Evolutionary conservation across 1,140 invertebrate genomes (phyloP).

Genomic region (Onthophagus taurus): DNA sequence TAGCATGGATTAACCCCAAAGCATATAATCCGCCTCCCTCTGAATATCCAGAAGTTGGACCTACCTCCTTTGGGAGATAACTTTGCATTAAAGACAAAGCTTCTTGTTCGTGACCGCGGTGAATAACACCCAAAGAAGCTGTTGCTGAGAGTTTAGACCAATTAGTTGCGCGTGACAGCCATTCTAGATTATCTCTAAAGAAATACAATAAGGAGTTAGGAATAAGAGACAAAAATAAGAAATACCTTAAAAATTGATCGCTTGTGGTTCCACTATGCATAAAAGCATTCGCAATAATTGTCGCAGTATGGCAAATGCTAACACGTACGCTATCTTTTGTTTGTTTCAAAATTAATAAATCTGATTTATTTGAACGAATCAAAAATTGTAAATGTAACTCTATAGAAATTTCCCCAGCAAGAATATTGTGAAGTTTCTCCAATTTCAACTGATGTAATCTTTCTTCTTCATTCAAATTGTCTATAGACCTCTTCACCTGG

Average conservation of each 20-base stretch:
- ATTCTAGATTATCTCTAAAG: conserved; percentile 92
- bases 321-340: conserved; percentile 96
- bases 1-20: conserved; percentile 93
- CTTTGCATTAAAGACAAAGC: conserved; percentile 68
- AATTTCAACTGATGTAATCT: conserved; percentile 75
- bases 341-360: conserved; percentile 94
- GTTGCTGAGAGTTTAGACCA: conserved; percentile 99
- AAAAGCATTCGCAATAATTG: conserved; percentile 96
- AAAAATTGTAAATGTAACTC: conserved; percentile 95
- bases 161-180: conserved; percentile 96
- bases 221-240: conserved; percentile 3
- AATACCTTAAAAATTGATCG: conserved; percentile 76
- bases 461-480: conserved; percentile 58
- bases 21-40: conserved; percentile 98
- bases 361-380: conserved; percentile 96
- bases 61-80: conserved; percentile 93
- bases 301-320: conserved; percentile 96
- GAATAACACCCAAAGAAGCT: conserved; percentile 95
- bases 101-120: conserved; percentile 84
- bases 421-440: conserved; percentile 83
- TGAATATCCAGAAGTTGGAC: conserved; percentile 86
- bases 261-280: conserved; percentile 93
- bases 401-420: conserved; percentile 93
- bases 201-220: conserved; percentile 17
- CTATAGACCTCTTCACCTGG: conserved; percentile 31